Evolutionary conservation across 2,888 invertebrate genomes (phyloP).

Genomic region (Sphinx pinastri): DNA sequence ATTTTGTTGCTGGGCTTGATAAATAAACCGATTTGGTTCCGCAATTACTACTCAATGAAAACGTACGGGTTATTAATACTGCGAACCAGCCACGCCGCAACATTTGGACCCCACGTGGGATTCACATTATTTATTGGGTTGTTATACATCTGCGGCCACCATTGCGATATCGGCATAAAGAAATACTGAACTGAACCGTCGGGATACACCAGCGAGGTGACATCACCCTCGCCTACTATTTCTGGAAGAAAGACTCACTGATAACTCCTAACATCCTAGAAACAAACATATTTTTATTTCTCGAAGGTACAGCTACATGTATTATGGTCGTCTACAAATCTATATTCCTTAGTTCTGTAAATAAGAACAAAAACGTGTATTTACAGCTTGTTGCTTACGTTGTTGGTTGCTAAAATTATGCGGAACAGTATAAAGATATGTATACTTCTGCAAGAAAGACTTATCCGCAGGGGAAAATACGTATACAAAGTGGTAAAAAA

Average conservation of each 20-base stretch:
- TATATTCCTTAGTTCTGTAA: too few species aligned
- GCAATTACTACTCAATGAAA: background rate
- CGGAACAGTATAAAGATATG: background rate
- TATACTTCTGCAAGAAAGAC: background rate
- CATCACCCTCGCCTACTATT: slow-evolving; percentile 72
- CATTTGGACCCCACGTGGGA: slow-evolving; percentile 38
- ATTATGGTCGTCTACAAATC: too few species aligned
- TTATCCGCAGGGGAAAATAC: too few species aligned
- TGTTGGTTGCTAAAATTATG: too few species aligned
- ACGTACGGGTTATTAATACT: slow-evolving; percentile 66
- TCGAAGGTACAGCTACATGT: too few species aligned
- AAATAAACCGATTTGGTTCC: too few species aligned
- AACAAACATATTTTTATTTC: too few species aligned
- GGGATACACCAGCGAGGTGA: slow-evolving; percentile 58
- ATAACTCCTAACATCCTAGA: background rate
- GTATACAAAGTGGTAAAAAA: background rate
- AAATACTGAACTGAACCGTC: slow-evolving; percentile 68
- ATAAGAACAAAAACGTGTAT: too few species aligned
- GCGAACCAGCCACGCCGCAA: slow-evolving; percentile 63
- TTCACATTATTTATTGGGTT: slow-evolving; percentile 34
- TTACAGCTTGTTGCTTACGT: too few species aligned
- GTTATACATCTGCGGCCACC: slow-evolving; percentile 41
- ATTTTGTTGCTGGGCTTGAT: too few species aligned
- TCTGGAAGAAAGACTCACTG: slow-evolving; percentile 38
- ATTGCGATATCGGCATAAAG: slow-evolving; percentile 59